These are phyloP conservation scores for Periplaneta americana DNA, from an alignment of 1,140 invertebrate species.

Conservation along the genomic window DNA sequence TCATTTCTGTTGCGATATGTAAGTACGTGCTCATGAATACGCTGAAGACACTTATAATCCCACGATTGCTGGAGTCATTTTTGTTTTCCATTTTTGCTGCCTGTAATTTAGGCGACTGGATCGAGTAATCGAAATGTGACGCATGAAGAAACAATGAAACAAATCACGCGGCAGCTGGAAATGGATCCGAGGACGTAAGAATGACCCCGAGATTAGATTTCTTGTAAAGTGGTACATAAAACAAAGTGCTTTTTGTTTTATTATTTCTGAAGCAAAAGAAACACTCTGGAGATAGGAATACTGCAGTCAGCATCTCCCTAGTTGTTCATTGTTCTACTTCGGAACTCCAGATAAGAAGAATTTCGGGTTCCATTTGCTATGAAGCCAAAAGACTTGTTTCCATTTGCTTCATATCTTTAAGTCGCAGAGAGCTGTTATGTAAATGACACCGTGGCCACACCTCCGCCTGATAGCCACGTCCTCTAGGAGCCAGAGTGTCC, in stretches of 20 bases:
- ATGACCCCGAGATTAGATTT: not conserved
- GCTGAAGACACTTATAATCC: too few species aligned
- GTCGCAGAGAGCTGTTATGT: not conserved
- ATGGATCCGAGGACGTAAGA: not conserved
- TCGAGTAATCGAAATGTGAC: not conserved
- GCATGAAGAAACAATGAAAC: not conserved
- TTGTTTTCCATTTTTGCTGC: too few species aligned
- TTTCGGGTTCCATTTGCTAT: not conserved
- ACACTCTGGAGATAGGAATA: not conserved
- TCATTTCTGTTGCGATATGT: too few species aligned
- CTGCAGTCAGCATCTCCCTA: not conserved
- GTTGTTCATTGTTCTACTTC: not conserved
- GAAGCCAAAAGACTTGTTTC: not conserved
- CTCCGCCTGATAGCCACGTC: too few species aligned
- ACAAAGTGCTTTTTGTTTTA: not conserved
- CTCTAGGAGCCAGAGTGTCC: too few species aligned
- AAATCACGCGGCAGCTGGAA: not conserved
- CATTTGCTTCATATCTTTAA: not conserved
- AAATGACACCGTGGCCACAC: not conserved
- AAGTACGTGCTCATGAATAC: too few species aligned
- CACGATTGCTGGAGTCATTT: too few species aligned
- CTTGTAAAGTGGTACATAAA: not conserved
- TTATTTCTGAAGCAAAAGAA: not conserved
- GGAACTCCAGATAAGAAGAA: not conserved
- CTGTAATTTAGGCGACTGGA: not conserved